Evolutionary conservation across 2,113 vertebrate genomes (phyloP).

Genomic region (Tretioscincus oriximinensis): DNA sequence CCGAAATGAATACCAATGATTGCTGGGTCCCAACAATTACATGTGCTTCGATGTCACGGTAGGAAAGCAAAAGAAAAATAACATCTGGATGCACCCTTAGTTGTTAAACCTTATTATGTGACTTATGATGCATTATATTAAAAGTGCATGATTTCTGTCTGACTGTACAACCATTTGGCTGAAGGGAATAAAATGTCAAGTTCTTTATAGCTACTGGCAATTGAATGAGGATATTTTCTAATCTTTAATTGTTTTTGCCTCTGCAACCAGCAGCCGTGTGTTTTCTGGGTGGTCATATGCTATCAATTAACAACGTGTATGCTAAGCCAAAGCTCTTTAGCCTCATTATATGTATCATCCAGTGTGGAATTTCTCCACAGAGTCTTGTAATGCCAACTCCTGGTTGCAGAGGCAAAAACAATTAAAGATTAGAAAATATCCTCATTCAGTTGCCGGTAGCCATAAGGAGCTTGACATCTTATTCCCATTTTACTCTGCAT

Average conservation of each 20-base stretch:
- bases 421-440: conserved; percentile 48
- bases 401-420: conserved; percentile 41
- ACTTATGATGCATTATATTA: conserved; percentile 46
- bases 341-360: conserved; percentile 51
- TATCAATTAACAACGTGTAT: conserved; percentile 55
- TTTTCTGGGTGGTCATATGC: conserved; percentile 57
- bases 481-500: neutral
- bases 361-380: conserved; percentile 49
- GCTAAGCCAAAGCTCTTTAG: conserved; percentile 53
- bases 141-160: conserved; percentile 68
- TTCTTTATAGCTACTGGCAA: conserved; percentile 10
- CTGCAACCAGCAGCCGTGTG: conserved; percentile 51
- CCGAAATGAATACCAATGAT: no score
- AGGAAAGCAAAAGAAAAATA: no score
- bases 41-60: no score
- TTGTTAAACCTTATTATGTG: no score
- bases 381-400: conserved; percentile 47
- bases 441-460: conserved; percentile 31
- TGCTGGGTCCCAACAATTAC: no score
- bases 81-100: no score
- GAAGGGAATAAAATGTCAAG: conserved; percentile 45
- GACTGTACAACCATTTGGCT: conserved; percentile 55
- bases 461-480: conserved; percentile 1
- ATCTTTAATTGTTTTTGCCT: conserved; percentile 45
- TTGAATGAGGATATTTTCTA: conserved; percentile 49